Evolutionary conservation across 1,140 invertebrate genomes (phyloP).

Genomic region (Aphis gossypii): DNA sequence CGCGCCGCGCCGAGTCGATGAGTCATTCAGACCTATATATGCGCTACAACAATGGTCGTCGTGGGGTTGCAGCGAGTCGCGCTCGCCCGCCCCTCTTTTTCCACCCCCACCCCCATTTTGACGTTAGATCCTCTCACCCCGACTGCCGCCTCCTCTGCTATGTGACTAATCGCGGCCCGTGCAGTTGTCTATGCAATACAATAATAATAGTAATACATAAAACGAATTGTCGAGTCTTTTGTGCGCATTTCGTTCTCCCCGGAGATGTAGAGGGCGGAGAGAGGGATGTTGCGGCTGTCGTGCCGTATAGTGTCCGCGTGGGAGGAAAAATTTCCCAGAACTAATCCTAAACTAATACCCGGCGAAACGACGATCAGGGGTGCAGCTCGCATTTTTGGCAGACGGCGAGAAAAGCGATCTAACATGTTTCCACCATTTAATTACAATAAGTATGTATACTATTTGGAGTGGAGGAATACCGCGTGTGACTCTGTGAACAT

Average conservation of each 20-base stretch:
- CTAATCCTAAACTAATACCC: not conserved
- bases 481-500: not conserved
- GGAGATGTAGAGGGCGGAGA: not conserved
- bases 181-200: not conserved
- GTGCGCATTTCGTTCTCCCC: not conserved
- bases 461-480: not conserved
- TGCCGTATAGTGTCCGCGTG: not conserved
- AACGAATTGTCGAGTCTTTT: not conserved
- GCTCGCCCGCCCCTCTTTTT: not conserved
- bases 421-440: not conserved
- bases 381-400: not conserved
- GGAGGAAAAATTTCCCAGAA: slow-evolving; percentile 9
- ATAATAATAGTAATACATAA: not conserved
- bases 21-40: slow-evolving; percentile 3
- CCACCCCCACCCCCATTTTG: not conserved
- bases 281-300: not conserved
- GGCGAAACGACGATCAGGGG: not conserved
- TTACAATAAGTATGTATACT: not conserved
- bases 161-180: not conserved
- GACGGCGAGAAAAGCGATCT: not conserved
- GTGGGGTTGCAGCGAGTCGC: not conserved
- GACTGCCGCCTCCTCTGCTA: not conserved
- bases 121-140: not conserved
- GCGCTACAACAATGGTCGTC: slow-evolving; percentile 35
- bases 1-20: not conserved